Percentiles rank a stretch among this genome's conserved stretches.
Conservation (phyloP, 2,797 vertebrate genomes). For the Acomys russatus region DNA sequence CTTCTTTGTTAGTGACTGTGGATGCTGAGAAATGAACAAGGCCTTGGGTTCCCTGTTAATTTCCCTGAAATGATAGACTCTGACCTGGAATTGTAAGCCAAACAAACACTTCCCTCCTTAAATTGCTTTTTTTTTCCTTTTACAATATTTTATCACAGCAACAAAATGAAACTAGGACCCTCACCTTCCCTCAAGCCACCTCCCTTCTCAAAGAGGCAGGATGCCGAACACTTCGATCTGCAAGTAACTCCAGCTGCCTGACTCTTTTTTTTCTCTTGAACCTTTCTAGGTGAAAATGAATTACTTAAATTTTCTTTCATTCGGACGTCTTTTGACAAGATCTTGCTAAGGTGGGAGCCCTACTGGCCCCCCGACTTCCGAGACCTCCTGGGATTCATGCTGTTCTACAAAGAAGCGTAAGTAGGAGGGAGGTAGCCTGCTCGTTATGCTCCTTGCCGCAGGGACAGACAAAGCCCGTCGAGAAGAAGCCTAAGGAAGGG, state of each 20-base stretch:
- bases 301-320: slow-evolving; percentile 93
- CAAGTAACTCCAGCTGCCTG: neutral
- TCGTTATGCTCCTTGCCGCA: neutral
- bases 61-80: neutral
- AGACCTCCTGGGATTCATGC: slow-evolving; percentile 98
- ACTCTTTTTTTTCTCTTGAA: neutral
- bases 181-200: too few species aligned
- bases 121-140: neutral
- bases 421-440: slow-evolving; percentile 81
- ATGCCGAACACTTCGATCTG: neutral
- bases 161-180: neutral
- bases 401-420: slow-evolving; percentile 99
- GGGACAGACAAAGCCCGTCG: neutral
- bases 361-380: slow-evolving; percentile 98
- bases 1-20: neutral
- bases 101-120: neutral
- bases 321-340: slow-evolving; percentile 92
- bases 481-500: neutral
- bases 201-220: neutral
- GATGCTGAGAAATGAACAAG: too few species aligned
- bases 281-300: slow-evolving; percentile 94
- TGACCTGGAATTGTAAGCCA: neutral
- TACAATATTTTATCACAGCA: neutral
- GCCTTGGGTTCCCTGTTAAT: neutral
- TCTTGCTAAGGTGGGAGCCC: slow-evolving; percentile 94